These are phyloP conservation scores for Gandaritis pyraliata DNA, from an alignment of 2,888 invertebrate species.

Conservation along the genomic window DNA sequence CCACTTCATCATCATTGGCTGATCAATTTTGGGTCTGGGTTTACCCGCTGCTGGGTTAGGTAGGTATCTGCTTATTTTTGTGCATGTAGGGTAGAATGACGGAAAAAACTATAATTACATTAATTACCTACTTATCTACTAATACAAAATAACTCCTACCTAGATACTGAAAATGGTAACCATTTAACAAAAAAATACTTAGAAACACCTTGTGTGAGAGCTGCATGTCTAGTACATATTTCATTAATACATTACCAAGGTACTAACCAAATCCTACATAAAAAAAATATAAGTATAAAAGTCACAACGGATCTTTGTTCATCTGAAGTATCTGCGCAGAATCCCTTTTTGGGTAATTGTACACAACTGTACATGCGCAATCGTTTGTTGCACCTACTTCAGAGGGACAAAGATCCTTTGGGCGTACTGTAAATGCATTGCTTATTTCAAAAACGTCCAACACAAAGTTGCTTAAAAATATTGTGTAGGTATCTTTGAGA, in stretches of 20 bases:
- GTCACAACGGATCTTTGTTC: too few species aligned
- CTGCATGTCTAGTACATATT: conserved; percentile 14
- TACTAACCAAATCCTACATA: background rate
- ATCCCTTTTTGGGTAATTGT: too few species aligned
- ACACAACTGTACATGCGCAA: too few species aligned
- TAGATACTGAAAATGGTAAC: background rate
- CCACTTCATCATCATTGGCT: too few species aligned
- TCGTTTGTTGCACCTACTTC: too few species aligned
- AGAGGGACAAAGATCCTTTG: too few species aligned
- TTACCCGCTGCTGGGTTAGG: too few species aligned
- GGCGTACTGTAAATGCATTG: conserved; percentile 23
- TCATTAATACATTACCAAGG: background rate
- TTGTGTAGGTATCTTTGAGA: conserved; percentile 7
- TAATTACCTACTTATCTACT: background rate
- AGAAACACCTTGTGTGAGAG: background rate
- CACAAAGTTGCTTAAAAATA: conserved; percentile 4
- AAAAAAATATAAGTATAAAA: conserved; percentile 3
- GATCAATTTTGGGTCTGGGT: too few species aligned
- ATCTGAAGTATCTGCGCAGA: too few species aligned
- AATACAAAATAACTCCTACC: background rate
- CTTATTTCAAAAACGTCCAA: conserved; percentile 1
- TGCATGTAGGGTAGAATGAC: background rate
- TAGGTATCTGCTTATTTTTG: background rate
- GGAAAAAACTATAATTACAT: too few species aligned
- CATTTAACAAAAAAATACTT: background rate